These are phyloP conservation scores for Aporrectodea caliginosa DNA, from an alignment of 1,140 invertebrate genomes.

Conservation along the genomic window DNA sequence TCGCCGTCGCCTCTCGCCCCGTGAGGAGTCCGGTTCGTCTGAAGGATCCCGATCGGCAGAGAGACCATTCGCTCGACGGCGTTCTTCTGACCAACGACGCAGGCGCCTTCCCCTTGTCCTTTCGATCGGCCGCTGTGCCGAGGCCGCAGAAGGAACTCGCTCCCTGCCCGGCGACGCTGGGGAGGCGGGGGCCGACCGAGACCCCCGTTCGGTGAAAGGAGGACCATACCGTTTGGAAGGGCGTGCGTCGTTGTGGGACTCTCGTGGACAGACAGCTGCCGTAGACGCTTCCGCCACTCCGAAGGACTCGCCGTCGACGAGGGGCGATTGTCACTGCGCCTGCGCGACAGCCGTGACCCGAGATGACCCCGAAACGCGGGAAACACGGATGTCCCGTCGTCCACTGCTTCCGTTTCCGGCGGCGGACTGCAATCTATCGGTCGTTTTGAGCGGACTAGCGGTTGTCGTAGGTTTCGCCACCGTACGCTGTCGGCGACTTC, in stretches of 20 bases:
- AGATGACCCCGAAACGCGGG: neutral
- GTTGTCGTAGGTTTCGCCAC: neutral
- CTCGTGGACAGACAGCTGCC: neutral
- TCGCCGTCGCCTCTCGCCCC: neutral
- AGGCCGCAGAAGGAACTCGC: conserved; percentile 1
- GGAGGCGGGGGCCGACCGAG: neutral
- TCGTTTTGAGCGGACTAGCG: neutral
- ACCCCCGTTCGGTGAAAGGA: conserved; percentile 16
- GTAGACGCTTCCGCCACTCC: neutral
- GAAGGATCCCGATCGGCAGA: neutral
- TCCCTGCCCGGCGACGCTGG: conserved; percentile 6
- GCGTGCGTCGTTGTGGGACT: neutral
- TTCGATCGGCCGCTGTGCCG: neutral
- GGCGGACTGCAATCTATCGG: neutral
- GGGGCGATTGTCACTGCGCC: too few relatives aligned
- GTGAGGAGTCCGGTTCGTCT: neutral
- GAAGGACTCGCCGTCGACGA: neutral
- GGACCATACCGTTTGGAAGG: conserved; percentile 24
- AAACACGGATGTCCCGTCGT: neutral
- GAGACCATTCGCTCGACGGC: neutral
- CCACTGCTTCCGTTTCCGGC: neutral
- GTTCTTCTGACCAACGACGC: neutral
- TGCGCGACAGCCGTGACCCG: too few relatives aligned
- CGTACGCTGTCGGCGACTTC: too few relatives aligned
- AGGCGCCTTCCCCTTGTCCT: neutral